A percentile compares a stretch with the other conserved stretches of the same genome.
Evolutionary conservation across 2,888 invertebrate genomes (phyloP).

Genomic region (Melieria crassipennis): DNA sequence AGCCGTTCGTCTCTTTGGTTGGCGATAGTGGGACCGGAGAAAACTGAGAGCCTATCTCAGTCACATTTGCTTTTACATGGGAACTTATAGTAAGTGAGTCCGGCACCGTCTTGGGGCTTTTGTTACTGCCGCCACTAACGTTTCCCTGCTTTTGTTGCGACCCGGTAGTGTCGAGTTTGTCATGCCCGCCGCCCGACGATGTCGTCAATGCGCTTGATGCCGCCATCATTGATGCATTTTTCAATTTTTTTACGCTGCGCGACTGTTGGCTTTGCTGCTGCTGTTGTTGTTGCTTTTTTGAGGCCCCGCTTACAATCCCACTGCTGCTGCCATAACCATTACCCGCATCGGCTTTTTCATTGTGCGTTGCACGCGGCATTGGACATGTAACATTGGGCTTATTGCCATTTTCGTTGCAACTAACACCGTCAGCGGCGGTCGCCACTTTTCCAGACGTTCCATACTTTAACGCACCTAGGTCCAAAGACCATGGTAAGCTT

Average conservation of each 20-base stretch:
- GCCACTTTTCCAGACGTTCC: neutral
- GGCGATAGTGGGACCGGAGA: conserved; percentile 1
- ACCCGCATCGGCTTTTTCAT: conserved; percentile 14
- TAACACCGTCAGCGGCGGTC: neutral
- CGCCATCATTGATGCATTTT: neutral
- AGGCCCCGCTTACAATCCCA: neutral
- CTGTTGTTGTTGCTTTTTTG: conserved; percentile 25
- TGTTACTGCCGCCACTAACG: neutral
- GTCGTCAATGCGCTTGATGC: conserved; percentile 24
- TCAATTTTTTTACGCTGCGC: conserved; percentile 9
- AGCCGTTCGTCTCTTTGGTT: neutral
- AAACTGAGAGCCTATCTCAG: conserved; percentile 34
- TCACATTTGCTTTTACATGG: conserved; percentile 4
- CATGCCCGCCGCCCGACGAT: conserved; percentile 10
- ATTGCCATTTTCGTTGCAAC: neutral
- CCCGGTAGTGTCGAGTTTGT: neutral
- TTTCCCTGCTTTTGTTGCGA: too few relatives aligned
- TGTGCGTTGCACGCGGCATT: conserved; percentile 12
- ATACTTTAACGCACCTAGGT: conserved; percentile 16
- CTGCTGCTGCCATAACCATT: neutral
- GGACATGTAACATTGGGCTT: neutral
- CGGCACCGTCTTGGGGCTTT: neutral
- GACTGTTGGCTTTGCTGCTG: conserved; percentile 33
- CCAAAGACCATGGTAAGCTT: conserved; percentile 33
- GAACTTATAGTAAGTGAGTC: neutral